Evolutionary conservation across 2,797 vertebrate species (phyloP), one percentile per base, ranked within the genome.

Genomic region (Notamacropus eugenii): DNA sequence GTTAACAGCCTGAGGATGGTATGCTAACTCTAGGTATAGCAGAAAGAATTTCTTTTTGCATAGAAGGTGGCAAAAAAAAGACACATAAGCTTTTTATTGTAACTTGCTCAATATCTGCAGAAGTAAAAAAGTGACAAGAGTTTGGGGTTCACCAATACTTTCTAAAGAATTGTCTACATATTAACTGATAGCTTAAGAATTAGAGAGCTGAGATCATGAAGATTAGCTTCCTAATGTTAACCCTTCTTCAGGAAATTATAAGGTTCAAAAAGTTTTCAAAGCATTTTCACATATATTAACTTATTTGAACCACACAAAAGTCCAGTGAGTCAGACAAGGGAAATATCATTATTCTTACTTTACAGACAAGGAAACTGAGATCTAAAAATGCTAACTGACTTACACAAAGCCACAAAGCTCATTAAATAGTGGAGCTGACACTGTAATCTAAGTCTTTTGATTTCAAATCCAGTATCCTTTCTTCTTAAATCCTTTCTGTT

Each of bases 321-420:
- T 93, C 34, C 91, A 56, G 0, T 96, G 91, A 57, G 58, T 96
- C 97, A 94, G 24, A 55, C 82, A 94, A 93, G 90, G 96, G 56
- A n/a, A 91, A 95, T 57, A 54, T 56, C 93, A 74, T 40, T 74
- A 22, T 74, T 40, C 67, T 82, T 74, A 40, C 19, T 40, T 82
- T 46, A 24, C 8, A 46, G n/a, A 82, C 22, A 82, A 82, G 22
- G 40, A 82, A 46, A 40, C n/a, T 82, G n/a, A 40, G n/a, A 19
- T 82, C n/a, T 82, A 40, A 46, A 67, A 67, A 67, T 14, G 59
- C 22, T 40, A 82, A 82, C 11, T 14, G 59, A 62, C 3, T 40
- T 82, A 24, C 0, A 8, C n/a, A 10, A 82, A 82, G n/a, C 19
- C n/a, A 82, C 16, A 82, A 82, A 19, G 19, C n/a, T 74, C 9